Conservation (phyloP, 2,113 vertebrate species). For the Oceanodroma tethys region DNA sequence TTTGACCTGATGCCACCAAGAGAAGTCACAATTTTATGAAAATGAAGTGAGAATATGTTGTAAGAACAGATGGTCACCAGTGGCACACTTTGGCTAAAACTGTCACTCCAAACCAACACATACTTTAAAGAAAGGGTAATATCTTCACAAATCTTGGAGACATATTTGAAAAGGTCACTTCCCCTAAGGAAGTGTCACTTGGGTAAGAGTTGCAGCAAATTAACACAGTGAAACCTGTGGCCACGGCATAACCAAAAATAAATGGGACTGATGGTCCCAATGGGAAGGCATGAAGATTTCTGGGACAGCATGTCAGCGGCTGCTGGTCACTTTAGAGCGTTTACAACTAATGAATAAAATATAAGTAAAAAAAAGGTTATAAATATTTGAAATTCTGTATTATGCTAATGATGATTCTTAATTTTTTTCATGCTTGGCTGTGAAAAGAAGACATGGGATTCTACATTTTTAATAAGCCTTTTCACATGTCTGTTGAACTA, state of each 20-base stretch:
- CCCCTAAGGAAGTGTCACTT: neutral
- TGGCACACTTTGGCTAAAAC: neutral
- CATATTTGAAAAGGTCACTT: neutral
- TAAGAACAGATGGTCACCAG: neutral
- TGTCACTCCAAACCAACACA: neutral
- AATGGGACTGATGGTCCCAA: neutral
- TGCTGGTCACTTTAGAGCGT: neutral
- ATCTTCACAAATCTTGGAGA: neutral
- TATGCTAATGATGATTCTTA: neutral
- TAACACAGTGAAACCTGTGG: neutral
- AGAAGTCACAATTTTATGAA: neutral
- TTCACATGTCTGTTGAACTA: neutral
- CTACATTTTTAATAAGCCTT: neutral
- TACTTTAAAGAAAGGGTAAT: neutral
- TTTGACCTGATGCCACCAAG: neutral
- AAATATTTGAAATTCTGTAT: neutral
- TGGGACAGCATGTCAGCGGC: neutral
- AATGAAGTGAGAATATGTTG: neutral
- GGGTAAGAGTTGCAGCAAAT: neutral
- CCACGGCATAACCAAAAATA: neutral
- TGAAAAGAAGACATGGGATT: neutral
- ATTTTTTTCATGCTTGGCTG: neutral
- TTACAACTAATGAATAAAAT: neutral
- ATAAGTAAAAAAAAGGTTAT: neutral
- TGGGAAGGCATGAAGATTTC: neutral